These are phyloP conservation scores for Ametastegia equiseti DNA, from an alignment of 2,888 invertebrate species.

Conservation along the genomic window DNA sequence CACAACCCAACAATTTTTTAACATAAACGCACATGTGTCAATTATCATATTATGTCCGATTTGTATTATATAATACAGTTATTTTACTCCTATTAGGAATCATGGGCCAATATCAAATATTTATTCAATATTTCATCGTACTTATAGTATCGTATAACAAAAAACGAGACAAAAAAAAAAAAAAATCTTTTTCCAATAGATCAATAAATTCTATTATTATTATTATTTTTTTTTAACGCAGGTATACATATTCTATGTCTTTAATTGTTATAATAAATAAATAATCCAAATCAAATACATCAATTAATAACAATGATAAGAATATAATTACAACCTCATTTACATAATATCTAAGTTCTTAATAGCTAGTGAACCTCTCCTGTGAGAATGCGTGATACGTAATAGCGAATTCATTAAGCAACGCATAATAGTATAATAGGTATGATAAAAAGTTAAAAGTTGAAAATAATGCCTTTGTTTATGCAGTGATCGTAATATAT, in stretches of 20 bases:
- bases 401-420: slow-evolving; percentile 57
- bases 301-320: slow-evolving; percentile 58
- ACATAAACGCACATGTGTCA: slow-evolving; percentile 35
- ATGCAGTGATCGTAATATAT: slow-evolving; percentile 71
- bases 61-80: slow-evolving; percentile 27
- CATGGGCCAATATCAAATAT: slow-evolving; percentile 43
- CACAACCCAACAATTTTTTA: slow-evolving; percentile 34
- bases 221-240: slow-evolving; percentile 40
- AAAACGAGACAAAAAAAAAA: slow-evolving; percentile 35
- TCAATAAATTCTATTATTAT: slow-evolving; percentile 30
- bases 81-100: slow-evolving; percentile 47
- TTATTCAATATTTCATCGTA: slow-evolving; percentile 42
- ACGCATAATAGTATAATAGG: slow-evolving; percentile 54
- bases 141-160: slow-evolving; percentile 22
- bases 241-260: slow-evolving; percentile 45
- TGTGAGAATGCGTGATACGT: slow-evolving; percentile 51
- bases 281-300: slow-evolving; percentile 69
- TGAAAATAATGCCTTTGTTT: slow-evolving; percentile 71
- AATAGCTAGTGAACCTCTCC: slow-evolving; percentile 51
- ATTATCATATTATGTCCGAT: slow-evolving; percentile 37
- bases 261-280: slow-evolving; percentile 70
- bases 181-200: slow-evolving; percentile 2
- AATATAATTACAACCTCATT: slow-evolving; percentile 66
- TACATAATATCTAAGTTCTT: slow-evolving; percentile 56
- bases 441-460: slow-evolving; percentile 60